Evolutionary conservation across 2,888 invertebrate species (phyloP).

Genomic region (Portevinia maculata): DNA sequence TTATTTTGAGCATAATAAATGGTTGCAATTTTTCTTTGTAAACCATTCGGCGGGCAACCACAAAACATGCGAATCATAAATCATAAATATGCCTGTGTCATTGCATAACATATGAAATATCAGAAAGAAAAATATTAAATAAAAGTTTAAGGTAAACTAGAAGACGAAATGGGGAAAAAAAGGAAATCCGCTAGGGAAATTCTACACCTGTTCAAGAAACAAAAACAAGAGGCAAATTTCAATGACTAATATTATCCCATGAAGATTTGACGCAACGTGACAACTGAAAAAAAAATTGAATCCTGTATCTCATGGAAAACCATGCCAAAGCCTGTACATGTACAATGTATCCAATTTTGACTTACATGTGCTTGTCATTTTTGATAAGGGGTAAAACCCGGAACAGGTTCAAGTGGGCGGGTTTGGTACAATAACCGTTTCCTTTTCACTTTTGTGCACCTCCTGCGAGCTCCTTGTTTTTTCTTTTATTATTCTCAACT

Average conservation of each 20-base stretch:
- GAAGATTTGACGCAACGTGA: conserved; percentile 17
- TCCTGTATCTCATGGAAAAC: conserved; percentile 17
- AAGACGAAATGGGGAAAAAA: background rate
- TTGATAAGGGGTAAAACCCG: conserved; percentile 6
- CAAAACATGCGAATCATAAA: background rate
- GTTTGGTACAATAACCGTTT: background rate
- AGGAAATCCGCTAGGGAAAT: conserved; percentile 29
- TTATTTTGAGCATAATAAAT: background rate
- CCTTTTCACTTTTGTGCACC: conserved; percentile 7
- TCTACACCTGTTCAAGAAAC: conserved; percentile 26
- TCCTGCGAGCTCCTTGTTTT: background rate
- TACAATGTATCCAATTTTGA: background rate
- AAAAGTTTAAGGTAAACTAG: background rate
- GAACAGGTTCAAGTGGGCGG: background rate
- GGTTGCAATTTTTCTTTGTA: background rate
- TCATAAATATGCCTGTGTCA: background rate
- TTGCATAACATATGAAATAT: background rate
- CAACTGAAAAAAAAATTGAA: background rate
- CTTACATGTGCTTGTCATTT: conserved; percentile 18
- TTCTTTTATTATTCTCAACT: conserved; percentile 11
- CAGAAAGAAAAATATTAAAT: background rate
- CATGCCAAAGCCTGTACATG: conserved; percentile 1
- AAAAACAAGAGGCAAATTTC: conserved; percentile 16
- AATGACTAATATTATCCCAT: conserved; percentile 43
- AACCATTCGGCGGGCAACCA: too few species aligned